Conservation (phyloP, 30 jellyfish, hydroid and myxozoan species). For the Catostylus mosaicus region DNA sequence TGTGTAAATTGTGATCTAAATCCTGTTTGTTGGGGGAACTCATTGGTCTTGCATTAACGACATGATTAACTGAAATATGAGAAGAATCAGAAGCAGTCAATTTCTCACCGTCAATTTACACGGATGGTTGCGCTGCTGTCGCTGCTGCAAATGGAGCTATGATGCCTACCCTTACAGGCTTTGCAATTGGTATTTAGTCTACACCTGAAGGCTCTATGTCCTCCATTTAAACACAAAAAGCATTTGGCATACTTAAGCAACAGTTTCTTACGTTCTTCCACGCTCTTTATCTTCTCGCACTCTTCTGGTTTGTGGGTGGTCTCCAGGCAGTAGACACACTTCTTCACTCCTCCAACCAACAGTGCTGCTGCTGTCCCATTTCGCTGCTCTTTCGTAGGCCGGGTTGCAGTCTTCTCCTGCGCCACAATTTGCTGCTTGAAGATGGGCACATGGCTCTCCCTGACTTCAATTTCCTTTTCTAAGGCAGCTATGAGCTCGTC, state of each 20-base stretch:
- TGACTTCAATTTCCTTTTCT: no score
- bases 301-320: not conserved
- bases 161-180: slow-evolving; percentile 19
- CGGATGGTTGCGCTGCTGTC: not conserved
- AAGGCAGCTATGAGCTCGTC: no score
- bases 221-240: not conserved
- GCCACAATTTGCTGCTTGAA: slow-evolving; percentile 8
- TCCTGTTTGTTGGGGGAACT: slow-evolving; percentile 21
- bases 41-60: not conserved
- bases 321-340: not conserved
- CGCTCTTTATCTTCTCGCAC: not conserved
- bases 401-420: not conserved
- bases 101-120: slow-evolving; percentile 23
- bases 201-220: slow-evolving; percentile 6
- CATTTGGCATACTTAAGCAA: no score
- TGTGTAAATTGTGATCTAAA: no score
- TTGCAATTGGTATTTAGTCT: not conserved
- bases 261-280: slow-evolving; percentile 2
- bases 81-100: not conserved
- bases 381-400: slow-evolving; percentile 9
- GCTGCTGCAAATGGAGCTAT: not conserved
- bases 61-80: slow-evolving; percentile 16
- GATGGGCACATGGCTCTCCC: slow-evolving; percentile 37
- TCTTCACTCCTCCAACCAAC: not conserved
- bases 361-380: slow-evolving; percentile 6